phyloP scores from a whole-genome alignment of 37 sponge, comb jelly and placozoan genomes.

The Corticium candelabrum region DNA sequence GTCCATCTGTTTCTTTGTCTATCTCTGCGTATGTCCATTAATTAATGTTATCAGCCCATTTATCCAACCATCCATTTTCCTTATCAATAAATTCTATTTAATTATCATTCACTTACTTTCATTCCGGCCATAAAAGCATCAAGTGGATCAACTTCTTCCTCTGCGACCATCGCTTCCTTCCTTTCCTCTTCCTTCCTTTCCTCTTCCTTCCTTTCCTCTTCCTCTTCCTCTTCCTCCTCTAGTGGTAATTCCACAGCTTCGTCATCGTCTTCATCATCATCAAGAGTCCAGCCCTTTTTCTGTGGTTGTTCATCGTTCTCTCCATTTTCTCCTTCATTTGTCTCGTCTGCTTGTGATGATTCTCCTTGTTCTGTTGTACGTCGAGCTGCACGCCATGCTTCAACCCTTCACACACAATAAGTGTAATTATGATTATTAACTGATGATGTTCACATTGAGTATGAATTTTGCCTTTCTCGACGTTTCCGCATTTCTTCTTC shows the following conservation, averaged over 20 bases:
- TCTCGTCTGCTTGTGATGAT: slow-evolving; percentile 19
- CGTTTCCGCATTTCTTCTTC: slow-evolving; percentile 91
- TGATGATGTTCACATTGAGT: too few relatives aligned
- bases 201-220: slow-evolving; percentile 13
- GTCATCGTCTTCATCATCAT: slow-evolving; percentile 85
- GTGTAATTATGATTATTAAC: neutral
- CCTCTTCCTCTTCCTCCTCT: slow-evolving; percentile 17
- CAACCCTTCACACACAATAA: slow-evolving; percentile 23
- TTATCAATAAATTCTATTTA: slow-evolving; percentile 11
- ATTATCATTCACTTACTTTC: slow-evolving; percentile 32
- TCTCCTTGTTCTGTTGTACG: slow-evolving; percentile 31
- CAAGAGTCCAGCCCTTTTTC: slow-evolving; percentile 62
- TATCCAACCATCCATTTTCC: slow-evolving; percentile 23
- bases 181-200: slow-evolving; percentile 1
- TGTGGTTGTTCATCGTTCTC: neutral
- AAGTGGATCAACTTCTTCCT: slow-evolving; percentile 62
- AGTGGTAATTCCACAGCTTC: slow-evolving; percentile 10
- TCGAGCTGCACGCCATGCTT: slow-evolving; percentile 83
- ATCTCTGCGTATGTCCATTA: slow-evolving; percentile 23
- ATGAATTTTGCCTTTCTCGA: slow-evolving; percentile 34
- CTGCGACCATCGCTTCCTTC: neutral
- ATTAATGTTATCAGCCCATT: slow-evolving; percentile 15
- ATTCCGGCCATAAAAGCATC: slow-evolving; percentile 76
- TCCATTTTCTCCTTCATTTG: slow-evolving; percentile 27
- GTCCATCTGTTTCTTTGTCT: too few relatives aligned